These are phyloP conservation scores for Petrocephalus sullivani DNA, from an alignment of 2,797 vertebrate species.

Conservation along the genomic window DNA sequence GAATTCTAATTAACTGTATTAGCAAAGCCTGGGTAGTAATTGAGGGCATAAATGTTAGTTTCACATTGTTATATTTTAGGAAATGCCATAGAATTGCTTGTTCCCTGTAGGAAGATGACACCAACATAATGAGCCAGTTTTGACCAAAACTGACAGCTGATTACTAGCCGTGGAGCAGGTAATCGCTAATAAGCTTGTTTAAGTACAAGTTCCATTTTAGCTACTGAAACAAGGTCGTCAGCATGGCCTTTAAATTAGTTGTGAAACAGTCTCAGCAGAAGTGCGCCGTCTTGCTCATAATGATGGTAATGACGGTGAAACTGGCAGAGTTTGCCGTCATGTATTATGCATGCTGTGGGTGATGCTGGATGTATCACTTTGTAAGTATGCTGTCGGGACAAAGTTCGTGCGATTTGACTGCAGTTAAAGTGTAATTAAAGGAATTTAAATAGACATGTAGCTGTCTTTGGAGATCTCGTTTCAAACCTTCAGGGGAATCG, in stretches of 20 bases:
- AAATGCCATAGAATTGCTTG: not conserved
- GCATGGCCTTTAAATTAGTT: not conserved
- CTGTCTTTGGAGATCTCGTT: slow-evolving; percentile 46
- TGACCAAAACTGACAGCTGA: not conserved
- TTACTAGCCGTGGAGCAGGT: not conserved
- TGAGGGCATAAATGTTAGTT: not conserved
- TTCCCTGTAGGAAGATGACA: not conserved
- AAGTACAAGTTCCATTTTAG: not conserved
- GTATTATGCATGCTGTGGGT: slow-evolving; percentile 26
- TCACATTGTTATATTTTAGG: not conserved
- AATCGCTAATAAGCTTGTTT: not conserved
- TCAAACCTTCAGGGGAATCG: slow-evolving; percentile 31
- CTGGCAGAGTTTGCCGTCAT: slow-evolving; percentile 25
- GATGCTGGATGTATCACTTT: slow-evolving; percentile 33
- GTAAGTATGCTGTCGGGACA: slow-evolving; percentile 42
- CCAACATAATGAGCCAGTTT: not conserved
- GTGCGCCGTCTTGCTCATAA: slow-evolving; percentile 33
- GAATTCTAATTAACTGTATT: not conserved
- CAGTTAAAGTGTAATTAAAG: slow-evolving; percentile 60
- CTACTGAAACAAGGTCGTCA: not conserved
- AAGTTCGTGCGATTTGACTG: slow-evolving; percentile 54
- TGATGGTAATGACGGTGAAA: slow-evolving; percentile 27
- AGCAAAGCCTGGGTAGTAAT: not conserved
- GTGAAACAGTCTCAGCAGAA: not conserved
- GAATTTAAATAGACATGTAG: slow-evolving; percentile 50